Evolutionary conservation across 2,888 invertebrate species (phyloP), one percentile per base, ranked within the genome.

Genomic region (Tineola bisselliella): DNA sequence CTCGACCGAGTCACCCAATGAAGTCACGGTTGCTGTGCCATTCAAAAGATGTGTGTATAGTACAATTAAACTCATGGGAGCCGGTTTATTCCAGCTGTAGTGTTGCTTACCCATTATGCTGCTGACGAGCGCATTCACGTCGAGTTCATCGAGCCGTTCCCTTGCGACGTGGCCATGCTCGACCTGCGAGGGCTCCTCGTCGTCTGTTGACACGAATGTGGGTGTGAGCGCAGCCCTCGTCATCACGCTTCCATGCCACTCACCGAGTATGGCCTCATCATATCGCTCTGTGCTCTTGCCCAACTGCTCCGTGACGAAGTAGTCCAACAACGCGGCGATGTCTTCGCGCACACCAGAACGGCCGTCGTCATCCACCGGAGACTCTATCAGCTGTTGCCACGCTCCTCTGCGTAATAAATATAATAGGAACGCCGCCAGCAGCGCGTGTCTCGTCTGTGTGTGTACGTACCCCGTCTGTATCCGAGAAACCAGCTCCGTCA

Each of bases 261-360:
- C 38, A 38, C 38, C 38, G 38, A 38, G 3, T 10, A 10, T 12
- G 4, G 25, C 25, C 15, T n/a, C n/a, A n/a, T n/a, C 44, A 44
- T n/a, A 44, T 44, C 13, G 81, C 71, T 60, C 79, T 79, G 62
- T 72, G 69, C 1, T 70, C 63, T 43, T 73, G 38, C 12, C 70
- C 10, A 64, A 43, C 18, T 70, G 65, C 0, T 81, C 38, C 38
- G n/a, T 10, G 11, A 10, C 38, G 38, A 38, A 10, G 38, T 38
- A 38, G 5, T 38, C 38, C 38, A 38, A 10, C 38, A 38, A 10
- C 1, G 38, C 38, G 11, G 38, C 10, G 6, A 38, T 10, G 38
- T 38, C 38, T n/a, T 38, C 38, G 11, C 38, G 10, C 38, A 38
- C 38, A 2, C 11, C n/a, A 10, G 3, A 10, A n/a, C 38, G 11